These are phyloP conservation scores for Hymenochirus boettgeri DNA, from an alignment of 2,113 vertebrate genomes.

Conservation along the genomic window DNA sequence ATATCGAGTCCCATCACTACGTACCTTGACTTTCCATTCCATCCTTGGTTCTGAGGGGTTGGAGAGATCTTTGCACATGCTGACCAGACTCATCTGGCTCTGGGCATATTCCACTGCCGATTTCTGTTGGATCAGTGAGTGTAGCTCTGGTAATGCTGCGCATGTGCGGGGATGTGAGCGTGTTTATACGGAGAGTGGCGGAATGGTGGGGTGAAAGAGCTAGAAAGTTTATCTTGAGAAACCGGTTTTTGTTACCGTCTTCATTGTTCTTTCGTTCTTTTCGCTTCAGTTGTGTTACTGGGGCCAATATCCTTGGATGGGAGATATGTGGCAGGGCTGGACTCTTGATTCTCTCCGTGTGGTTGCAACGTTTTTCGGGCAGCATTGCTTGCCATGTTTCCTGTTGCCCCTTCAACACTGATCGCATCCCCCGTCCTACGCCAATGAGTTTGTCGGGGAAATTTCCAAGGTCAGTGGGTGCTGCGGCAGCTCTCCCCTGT, in stretches of 20 bases:
- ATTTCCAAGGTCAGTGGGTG: constrained; percentile 85
- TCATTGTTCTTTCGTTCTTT: constrained; percentile 64
- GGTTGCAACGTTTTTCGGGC: constrained; percentile 60
- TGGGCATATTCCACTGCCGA: constrained; percentile 94
- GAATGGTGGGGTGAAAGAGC: constrained; percentile 51
- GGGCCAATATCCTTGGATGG: constrained; percentile 66
- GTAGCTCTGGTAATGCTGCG: constrained; percentile 97
- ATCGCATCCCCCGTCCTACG: constrained; percentile 60
- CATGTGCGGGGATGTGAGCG: constrained; percentile 95
- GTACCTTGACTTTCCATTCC: constrained; percentile 97
- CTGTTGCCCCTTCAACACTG: constrained; percentile 53
- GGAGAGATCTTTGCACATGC: constrained; percentile 81
- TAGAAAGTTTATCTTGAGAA: constrained; percentile 46
- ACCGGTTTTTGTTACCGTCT: constrained; percentile 61
- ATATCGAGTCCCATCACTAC: constrained; percentile 94
- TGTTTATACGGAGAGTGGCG: constrained; percentile 85
- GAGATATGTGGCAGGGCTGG: constrained; percentile 47
- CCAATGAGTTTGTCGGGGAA: constrained; percentile 88
- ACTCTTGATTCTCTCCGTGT: constrained; percentile 69
- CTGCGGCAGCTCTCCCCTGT: constrained; percentile 95
- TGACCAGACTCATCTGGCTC: constrained; percentile 94
- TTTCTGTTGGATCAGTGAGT: constrained; percentile 98
- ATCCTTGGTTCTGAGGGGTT: constrained; percentile 69
- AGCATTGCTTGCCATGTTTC: constrained; percentile 23
- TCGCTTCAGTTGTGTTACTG: constrained; percentile 57